Evolutionary conservation across 2,888 invertebrate genomes (phyloP).

Genomic region (Hartigia nigra): DNA sequence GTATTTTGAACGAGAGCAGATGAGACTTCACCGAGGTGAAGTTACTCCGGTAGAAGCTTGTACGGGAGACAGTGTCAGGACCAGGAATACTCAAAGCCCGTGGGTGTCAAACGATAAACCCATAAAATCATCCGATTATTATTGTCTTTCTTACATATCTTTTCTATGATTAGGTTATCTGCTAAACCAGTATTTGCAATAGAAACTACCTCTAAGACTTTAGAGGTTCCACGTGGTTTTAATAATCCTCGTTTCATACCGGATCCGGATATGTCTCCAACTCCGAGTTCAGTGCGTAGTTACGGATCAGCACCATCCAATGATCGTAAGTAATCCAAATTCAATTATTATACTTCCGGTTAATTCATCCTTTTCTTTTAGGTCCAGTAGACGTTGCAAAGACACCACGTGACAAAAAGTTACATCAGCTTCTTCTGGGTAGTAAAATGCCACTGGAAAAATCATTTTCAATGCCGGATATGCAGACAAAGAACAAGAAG

Average conservation of each 20-base stretch:
- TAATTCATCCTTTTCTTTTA: not conserved
- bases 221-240: slow-evolving; percentile 55
- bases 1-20: slow-evolving; percentile 87
- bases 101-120: not conserved
- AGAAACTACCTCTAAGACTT: slow-evolving; percentile 48
- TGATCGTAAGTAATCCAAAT: slow-evolving; percentile 31
- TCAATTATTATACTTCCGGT: not conserved
- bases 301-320: not conserved
- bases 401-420: slow-evolving; percentile 66
- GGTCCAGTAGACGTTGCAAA: slow-evolving; percentile 36
- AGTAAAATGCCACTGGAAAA: slow-evolving; percentile 78
- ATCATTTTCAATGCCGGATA: slow-evolving; percentile 86
- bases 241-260: slow-evolving; percentile 53
- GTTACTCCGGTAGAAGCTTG: slow-evolving; percentile 65
- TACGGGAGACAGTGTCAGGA: slow-evolving; percentile 11
- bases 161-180: not conserved
- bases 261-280: not conserved
- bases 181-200: slow-evolving; percentile 7
- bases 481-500: slow-evolving; percentile 80
- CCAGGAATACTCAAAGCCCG: not conserved
- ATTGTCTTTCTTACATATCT: not conserved
- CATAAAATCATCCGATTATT: not conserved
- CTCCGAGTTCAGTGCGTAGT: not conserved
- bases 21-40: slow-evolving; percentile 77
- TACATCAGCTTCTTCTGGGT: slow-evolving; percentile 69